Evolutionary conservation across 2,888 invertebrate genomes (phyloP).

Genomic region (Apotomis capreana): DNA sequence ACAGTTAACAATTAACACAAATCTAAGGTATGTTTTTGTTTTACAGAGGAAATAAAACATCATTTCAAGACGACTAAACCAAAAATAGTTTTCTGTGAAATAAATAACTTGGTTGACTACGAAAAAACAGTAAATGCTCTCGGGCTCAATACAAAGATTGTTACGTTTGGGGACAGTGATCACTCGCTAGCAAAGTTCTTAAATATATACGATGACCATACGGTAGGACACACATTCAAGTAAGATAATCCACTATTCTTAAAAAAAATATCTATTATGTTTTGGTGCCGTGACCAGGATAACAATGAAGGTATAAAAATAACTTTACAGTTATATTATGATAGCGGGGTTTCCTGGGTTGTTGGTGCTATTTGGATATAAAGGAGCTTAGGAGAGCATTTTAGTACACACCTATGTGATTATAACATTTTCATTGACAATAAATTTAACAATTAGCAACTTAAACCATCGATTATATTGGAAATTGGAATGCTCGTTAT

Average conservation of each 20-base stretch:
- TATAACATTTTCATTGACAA: no score
- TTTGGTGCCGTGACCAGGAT: background rate
- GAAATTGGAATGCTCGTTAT: no score
- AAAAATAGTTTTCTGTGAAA: conserved; percentile 65
- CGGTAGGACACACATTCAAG: conserved; percentile 57
- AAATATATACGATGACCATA: conserved; percentile 50
- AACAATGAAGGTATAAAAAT: background rate
- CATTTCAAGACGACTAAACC: conserved; percentile 62
- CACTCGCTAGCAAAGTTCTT: conserved; percentile 57
- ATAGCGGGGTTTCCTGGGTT: no score
- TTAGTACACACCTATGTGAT: no score
- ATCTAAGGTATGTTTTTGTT: background rate
- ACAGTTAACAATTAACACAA: background rate
- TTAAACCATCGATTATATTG: no score
- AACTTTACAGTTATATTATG: no score
- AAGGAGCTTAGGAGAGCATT: no score
- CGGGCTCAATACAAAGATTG: conserved; percentile 55
- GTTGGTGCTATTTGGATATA: no score
- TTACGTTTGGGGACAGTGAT: conserved; percentile 61
- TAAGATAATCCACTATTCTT: conserved; percentile 43
- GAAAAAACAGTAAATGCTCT: conserved; percentile 52
- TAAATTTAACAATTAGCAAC: no score
- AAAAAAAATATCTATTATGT: background rate
- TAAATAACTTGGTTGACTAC: conserved; percentile 52
- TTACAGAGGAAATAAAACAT: conserved; percentile 64